Base-by-base conservation (phyloP, 2,888 invertebrate genomes). In the Nephrotoma flavescens region DNA sequence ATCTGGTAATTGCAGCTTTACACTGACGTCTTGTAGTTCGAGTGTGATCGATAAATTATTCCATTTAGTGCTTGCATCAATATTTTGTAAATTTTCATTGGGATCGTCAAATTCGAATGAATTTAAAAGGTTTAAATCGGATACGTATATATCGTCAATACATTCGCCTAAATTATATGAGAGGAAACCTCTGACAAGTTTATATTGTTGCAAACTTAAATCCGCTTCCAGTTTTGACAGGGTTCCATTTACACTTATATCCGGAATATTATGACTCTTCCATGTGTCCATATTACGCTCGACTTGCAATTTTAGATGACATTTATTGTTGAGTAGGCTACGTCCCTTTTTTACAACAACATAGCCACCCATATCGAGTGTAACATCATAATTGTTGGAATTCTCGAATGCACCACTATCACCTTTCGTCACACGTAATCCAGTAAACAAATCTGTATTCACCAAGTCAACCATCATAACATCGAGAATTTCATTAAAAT, bases 141-240 rank as follows among this genome's bases (percentile, higher is more conserved):
- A 86, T 1, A 86, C 42, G 86, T 91, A 91, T 85, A 95, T 92
- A 88, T 95, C 95, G 88, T 96, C 95, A 12, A 96, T 93, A 89
- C 94, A 93, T 91, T 98, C 98, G 0, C 97, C 98, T 88, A 99
- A 94, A 92, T 99, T 99, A 92, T 96, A 96, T 2, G 95, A 94
- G 6, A 99, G 92, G 87, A 99, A 94, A 19, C 98, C 98, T 87
- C 97, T 94, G 86, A 99, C 94, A 83, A 98, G 92, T 91, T 96
- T 95, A 92, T 98, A 98, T 91, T 98, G 97, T 86, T 95, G 93
- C 86, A 96, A 93, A 92, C 97, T 96, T 87, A 99, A 91, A 84
- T 95, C 94, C 88, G 95, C 95, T 91, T 96, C 95, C 89, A 98
- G 93, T 47, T 97, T 96, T 2, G 97, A 96, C 87, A 99, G 92